Evolutionary conservation across 2,888 invertebrate species (phyloP).

Genomic region (Rhagium mordax): DNA sequence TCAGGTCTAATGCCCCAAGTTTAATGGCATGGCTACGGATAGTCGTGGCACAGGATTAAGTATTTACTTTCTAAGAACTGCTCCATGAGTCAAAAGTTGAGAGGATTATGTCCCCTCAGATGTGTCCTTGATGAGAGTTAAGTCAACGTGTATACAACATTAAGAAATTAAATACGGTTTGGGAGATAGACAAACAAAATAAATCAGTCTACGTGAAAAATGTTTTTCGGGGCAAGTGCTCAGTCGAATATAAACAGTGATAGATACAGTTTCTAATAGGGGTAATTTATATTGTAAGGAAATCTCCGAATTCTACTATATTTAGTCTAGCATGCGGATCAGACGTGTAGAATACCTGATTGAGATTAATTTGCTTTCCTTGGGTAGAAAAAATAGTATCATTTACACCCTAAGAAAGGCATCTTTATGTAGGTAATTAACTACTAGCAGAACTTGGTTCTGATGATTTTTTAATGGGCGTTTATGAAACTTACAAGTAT

Average conservation of each 20-base stretch:
- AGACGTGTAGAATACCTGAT: too few relatives aligned
- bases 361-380: too few relatives aligned
- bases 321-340: too few relatives aligned
- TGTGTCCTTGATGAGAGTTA: slow-evolving; percentile 17
- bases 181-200: background rate
- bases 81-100: slow-evolving; percentile 44
- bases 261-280: too few relatives aligned
- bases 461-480: too few relatives aligned
- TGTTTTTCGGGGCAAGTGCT: background rate
- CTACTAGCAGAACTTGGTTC: too few relatives aligned
- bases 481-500: too few relatives aligned
- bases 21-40: slow-evolving; percentile 54
- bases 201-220: background rate
- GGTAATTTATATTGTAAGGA: background rate
- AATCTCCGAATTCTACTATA: too few relatives aligned
- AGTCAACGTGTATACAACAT: background rate
- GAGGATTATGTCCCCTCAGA: slow-evolving; percentile 39
- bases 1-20: slow-evolving; percentile 54
- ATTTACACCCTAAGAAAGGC: too few relatives aligned
- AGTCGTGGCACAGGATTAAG: slow-evolving; percentile 21
- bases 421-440: too few relatives aligned
- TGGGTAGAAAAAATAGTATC: too few relatives aligned
- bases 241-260: too few relatives aligned
- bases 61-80: slow-evolving; percentile 27
- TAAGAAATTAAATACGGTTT: background rate